Percentiles rank a stretch among this genome's conserved stretches.
phyloP scores from a whole-genome alignment of 1,140 invertebrate species.

The Pantala flavescens region DNA sequence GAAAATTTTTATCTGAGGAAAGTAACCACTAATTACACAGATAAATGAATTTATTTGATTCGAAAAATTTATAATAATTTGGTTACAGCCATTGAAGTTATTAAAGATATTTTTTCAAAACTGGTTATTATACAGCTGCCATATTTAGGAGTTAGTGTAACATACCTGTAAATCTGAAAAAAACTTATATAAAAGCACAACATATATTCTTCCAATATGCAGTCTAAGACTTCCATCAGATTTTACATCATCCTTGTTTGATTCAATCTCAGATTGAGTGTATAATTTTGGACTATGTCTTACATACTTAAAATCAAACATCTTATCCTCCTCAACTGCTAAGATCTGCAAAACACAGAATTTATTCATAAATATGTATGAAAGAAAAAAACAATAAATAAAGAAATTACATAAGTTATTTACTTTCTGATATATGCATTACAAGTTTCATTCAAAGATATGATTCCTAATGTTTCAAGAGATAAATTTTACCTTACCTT shows the following conservation, averaged over 20 bases:
- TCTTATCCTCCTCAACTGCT: constrained; percentile 63
- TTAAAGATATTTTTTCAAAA: too few species aligned
- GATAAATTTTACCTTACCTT: constrained; percentile 43
- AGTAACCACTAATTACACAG: too few species aligned
- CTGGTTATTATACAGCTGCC: too few species aligned
- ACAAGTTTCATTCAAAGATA: background rate
- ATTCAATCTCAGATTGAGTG: constrained; percentile 24
- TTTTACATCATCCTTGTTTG: constrained; percentile 40
- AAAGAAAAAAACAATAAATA: background rate
- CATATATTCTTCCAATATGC: constrained; percentile 57
- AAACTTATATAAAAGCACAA: constrained; percentile 59
- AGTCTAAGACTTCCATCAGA: constrained; percentile 58
- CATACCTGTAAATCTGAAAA: constrained; percentile 55
- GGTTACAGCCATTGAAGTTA: too few species aligned
- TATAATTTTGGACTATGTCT: constrained; percentile 50
- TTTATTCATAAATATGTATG: background rate
- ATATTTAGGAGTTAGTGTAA: too few species aligned
- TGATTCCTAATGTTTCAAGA: background rate
- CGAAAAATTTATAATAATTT: too few species aligned
- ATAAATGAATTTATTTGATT: too few species aligned
- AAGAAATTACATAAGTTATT: background rate
- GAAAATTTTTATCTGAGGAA: too few species aligned
- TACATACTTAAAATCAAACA: constrained; percentile 65
- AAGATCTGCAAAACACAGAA: constrained; percentile 40
- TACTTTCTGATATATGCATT: background rate